These are phyloP conservation scores for Ernsta delagoae DNA, from an alignment of 2,888 invertebrate species.

Conservation along the genomic window DNA sequence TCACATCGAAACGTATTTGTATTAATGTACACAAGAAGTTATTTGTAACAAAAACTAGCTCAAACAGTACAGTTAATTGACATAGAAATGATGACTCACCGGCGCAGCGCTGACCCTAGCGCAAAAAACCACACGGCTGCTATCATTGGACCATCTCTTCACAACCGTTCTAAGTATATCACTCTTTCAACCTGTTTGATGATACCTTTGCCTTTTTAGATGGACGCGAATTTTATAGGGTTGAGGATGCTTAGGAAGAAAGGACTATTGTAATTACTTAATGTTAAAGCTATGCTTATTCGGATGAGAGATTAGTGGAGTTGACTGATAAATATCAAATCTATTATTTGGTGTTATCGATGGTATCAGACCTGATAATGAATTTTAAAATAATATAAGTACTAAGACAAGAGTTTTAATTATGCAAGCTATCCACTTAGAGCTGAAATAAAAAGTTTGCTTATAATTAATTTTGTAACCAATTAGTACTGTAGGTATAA, in stretches of 20 bases:
- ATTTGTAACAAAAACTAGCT: conserved; percentile 38
- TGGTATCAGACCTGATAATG: too few species aligned
- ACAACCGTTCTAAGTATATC: conserved; percentile 45
- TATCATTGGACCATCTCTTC: conserved; percentile 30
- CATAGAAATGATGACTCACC: conserved; percentile 46
- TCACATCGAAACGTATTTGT: conserved; percentile 29
- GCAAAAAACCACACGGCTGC: conserved; percentile 38
- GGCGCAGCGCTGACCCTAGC: conserved; percentile 29
- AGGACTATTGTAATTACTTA: too few species aligned
- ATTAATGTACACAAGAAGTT: conserved; percentile 24
- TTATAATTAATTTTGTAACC: not conserved
- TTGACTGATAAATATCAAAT: too few species aligned
- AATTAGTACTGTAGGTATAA: not conserved
- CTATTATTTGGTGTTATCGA: too few species aligned
- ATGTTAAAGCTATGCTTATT: too few species aligned
- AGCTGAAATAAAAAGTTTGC: too few species aligned
- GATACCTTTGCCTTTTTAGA: conserved; percentile 58
- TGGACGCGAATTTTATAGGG: conserved; percentile 35
- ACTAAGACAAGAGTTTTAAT: too few species aligned
- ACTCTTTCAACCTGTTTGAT: conserved; percentile 53
- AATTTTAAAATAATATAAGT: too few species aligned
- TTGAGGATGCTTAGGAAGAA: conserved; percentile 10
- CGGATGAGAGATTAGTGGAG: too few species aligned
- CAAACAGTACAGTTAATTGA: conserved; percentile 44
- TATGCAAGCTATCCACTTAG: too few species aligned